These are phyloP conservation scores for Microchirus variegatus DNA, from an alignment of 2,797 vertebrate species.

Conservation along the genomic window DNA sequence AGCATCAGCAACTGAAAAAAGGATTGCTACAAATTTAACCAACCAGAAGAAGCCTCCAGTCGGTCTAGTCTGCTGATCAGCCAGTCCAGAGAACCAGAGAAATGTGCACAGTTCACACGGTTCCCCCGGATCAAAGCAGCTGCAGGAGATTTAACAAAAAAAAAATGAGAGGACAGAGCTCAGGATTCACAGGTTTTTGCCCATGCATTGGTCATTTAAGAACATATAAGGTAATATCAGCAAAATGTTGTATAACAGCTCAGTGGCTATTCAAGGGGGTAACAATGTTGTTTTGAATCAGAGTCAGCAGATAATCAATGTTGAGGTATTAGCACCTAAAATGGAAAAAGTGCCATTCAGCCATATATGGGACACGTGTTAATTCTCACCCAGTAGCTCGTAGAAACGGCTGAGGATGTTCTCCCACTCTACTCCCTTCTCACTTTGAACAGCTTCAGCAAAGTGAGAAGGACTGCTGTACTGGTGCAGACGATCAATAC, in stretches of 20 bases:
- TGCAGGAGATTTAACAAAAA: constrained; percentile 60
- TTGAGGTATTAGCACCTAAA: not conserved
- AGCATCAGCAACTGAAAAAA: not conserved
- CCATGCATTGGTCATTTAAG: not conserved
- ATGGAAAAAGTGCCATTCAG: not conserved
- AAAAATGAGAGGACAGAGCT: not conserved
- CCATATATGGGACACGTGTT: not conserved
- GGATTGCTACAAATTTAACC: constrained; percentile 25
- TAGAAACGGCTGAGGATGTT: constrained; percentile 88
- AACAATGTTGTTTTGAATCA: not conserved
- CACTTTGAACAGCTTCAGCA: constrained; percentile 84
- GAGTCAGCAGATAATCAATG: not conserved
- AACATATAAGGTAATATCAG: not conserved
- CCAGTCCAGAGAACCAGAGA: constrained; percentile 94
- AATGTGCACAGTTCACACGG: constrained; percentile 91
- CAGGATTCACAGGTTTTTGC: not conserved
- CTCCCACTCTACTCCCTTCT: constrained; percentile 87
- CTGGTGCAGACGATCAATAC: constrained; percentile 90
- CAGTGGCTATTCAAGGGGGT: not conserved
- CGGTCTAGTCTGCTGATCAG: constrained; percentile 90
- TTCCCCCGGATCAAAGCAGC: constrained; percentile 92
- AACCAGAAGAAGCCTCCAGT: constrained; percentile 92
- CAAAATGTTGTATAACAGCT: not conserved
- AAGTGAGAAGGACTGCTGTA: constrained; percentile 86
- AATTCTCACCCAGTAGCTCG: constrained; percentile 88